Evolutionary conservation across 2,113 vertebrate genomes (phyloP), one percentile per base, ranked within the genome.

Genomic region (Tautogolabrus adspersus): DNA sequence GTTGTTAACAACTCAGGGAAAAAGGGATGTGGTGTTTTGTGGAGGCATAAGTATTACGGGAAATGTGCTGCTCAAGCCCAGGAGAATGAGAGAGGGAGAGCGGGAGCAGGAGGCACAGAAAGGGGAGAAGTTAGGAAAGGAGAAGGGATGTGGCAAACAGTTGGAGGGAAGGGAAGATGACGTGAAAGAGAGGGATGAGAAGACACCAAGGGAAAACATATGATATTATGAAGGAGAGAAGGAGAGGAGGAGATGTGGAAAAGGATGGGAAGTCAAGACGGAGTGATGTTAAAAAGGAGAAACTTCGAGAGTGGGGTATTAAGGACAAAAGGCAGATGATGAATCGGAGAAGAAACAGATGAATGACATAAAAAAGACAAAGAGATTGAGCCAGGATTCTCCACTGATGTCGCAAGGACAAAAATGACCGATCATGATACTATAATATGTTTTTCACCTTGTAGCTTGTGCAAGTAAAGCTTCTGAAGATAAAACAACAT

Each of bases 1-100:
- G 91, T 92, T 93, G 89, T 94, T 94, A 94, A 93, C 90, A 94
- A 91, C 90, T 92, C 68, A 77, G 91, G 89, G 87, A 89, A 90
- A 90, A 85, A 23, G 86, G 89, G 88, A 88, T 84, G 89, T 89
- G 90, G 91, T 93, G 91, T 92, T 93, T 92, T 69, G 88, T 74
- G 85, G 89, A 91, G 85, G 82, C 65, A 86, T 52, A 81, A 85
- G 90, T 85, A 90, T 94, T 93, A 93, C 91, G 78, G 91, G 91
- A 93, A 93, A 93, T 89, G 72, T 88, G 90, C 81, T 72, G 63
- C 79, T 89, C 84, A 74, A 49, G 85, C 75, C 77, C 84, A 86
- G 87, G 84, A 88, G 83, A 87, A 87, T 61, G 83, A 84, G 85
- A 80, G 81, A 74, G 87, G 69, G 82, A 85, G 83, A 82, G 69